Percentiles rank a stretch among this genome's conserved stretches.
Evolutionary conservation across 2,888 invertebrate species (phyloP).

Genomic region (Scaeva pyrastri): DNA sequence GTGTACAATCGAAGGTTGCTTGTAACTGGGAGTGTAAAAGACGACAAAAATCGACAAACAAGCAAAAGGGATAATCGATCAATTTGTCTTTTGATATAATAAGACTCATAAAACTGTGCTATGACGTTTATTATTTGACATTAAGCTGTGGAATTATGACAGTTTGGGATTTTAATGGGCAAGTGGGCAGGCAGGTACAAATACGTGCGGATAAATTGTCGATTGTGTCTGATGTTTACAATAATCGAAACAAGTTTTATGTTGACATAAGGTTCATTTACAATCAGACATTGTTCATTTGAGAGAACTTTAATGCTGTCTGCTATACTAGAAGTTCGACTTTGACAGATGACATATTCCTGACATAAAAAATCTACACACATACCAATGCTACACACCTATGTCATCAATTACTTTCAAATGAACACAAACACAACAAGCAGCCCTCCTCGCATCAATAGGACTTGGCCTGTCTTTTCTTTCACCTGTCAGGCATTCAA

Average conservation of each 20-base stretch:
- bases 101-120: conserved; percentile 56
- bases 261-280: too few species aligned
- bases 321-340: too few species aligned
- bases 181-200: background rate
- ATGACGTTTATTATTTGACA: conserved; percentile 62
- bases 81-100: conserved; percentile 67
- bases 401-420: conserved; percentile 53
- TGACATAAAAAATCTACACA: too few species aligned
- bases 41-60: conserved; percentile 39
- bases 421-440: conserved; percentile 52
- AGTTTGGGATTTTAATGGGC: conserved; percentile 30
- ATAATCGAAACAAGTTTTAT: background rate
- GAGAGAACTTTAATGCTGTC: too few species aligned
- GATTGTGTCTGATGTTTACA: background rate
- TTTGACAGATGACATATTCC: too few species aligned
- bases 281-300: too few species aligned
- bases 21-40: conserved; percentile 9
- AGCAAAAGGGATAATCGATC: conserved; percentile 63
- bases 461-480: conserved; percentile 52
- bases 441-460: conserved; percentile 14
- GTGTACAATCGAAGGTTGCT: background rate
- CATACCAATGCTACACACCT: conserved; percentile 10
- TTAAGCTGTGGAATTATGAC: conserved; percentile 59
- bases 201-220: conserved; percentile 13
- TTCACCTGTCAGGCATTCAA: conserved; percentile 51